A percentile compares a stretch with the other conserved stretches of the same genome.
Conservation (phyloP, 2,113 vertebrate genomes). For the Rynchops niger region DNA sequence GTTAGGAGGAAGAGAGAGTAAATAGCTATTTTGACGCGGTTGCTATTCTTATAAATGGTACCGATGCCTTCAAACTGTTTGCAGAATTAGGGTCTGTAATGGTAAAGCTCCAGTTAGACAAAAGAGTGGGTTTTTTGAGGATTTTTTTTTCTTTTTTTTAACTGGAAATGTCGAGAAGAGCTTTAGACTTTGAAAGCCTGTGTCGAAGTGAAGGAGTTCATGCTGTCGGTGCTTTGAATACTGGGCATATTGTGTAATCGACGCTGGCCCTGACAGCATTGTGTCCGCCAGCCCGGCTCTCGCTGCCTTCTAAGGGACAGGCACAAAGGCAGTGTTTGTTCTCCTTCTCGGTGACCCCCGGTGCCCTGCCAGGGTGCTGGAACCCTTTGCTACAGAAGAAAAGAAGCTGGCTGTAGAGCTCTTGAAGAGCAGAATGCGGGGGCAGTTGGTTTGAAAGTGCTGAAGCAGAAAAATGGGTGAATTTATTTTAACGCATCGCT, state of each 20-base stretch:
- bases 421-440: neutral
- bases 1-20: neutral
- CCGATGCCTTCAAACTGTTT: neutral
- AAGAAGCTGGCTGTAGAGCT: neutral
- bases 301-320: neutral
- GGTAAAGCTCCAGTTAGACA: neutral
- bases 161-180: neutral
- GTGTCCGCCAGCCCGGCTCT: neutral
- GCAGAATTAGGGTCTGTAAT: neutral
- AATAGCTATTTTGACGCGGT: neutral
- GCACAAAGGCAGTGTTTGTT: constrained; percentile 67
- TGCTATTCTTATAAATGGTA: neutral
- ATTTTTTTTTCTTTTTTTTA: neutral
- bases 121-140: neutral
- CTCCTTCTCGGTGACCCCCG: neutral
- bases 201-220: neutral
- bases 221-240: neutral
- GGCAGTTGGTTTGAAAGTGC: neutral
- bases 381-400: neutral
- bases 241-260: neutral
- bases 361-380: neutral
- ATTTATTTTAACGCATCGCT: neutral
- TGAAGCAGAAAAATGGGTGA: neutral
- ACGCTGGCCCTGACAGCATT: neutral
- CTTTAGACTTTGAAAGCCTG: neutral